These are phyloP conservation scores for Vidua chalybeata DNA, from an alignment of 2,113 vertebrate species.

Conservation along the genomic window DNA sequence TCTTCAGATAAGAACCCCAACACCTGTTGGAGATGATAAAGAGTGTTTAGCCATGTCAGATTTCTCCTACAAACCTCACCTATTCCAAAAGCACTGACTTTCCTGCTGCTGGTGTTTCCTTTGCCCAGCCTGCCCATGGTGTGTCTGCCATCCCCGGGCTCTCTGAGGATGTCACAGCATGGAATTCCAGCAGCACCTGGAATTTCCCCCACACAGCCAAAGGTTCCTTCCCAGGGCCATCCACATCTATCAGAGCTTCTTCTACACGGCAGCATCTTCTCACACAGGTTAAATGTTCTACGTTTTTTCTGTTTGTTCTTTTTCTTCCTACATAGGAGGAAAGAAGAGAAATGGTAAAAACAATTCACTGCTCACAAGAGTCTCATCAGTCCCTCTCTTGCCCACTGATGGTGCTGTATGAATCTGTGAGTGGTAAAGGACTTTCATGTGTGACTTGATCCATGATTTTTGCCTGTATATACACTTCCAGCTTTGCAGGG, in stretches of 20 bases:
- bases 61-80: not conserved
- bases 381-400: not conserved
- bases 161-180: not conserved
- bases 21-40: not conserved
- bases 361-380: not conserved
- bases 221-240: not conserved
- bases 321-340: not conserved
- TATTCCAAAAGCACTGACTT: not conserved
- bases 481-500: not conserved
- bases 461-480: not conserved
- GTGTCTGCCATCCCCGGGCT: not conserved
- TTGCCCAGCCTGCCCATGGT: not conserved
- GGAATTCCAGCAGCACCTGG: not conserved
- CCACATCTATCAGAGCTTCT: accelerated
- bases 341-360: not conserved
- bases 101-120: not conserved
- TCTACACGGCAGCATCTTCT: accelerated
- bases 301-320: not conserved
- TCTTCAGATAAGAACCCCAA: not conserved
- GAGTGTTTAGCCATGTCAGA: not conserved
- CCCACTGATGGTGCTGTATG: not conserved
- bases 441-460: not conserved
- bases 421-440: not conserved
- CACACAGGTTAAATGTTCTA: not conserved
- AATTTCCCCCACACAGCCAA: not conserved